phyloP scores from a whole-genome alignment of 2,113 vertebrate genomes.

The Passer montanus region DNA sequence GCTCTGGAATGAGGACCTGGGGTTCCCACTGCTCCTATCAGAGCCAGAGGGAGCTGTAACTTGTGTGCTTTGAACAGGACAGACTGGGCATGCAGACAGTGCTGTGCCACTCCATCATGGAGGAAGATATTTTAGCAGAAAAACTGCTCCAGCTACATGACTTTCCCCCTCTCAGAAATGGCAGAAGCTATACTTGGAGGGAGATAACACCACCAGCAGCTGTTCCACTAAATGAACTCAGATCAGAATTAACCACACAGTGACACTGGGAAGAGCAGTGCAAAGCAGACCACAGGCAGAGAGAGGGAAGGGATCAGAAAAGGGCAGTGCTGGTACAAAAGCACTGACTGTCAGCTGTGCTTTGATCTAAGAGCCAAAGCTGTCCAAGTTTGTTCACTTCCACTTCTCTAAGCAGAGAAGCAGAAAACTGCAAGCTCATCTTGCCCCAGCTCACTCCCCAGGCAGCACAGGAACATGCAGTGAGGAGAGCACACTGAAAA shows the following conservation, averaged over 20 bases:
- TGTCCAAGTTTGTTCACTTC: conserved; percentile 8
- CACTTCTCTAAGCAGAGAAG: not conserved
- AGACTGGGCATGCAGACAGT: not conserved
- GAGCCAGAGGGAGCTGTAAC: not conserved
- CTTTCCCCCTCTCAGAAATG: not conserved
- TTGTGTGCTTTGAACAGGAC: not conserved
- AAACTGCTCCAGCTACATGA: not conserved
- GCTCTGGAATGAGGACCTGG: not conserved
- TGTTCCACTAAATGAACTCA: not conserved
- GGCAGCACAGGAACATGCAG: not conserved
- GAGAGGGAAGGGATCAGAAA: not conserved
- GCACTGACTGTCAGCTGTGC: not conserved
- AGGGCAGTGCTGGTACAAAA: not conserved
- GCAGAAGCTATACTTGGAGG: not conserved
- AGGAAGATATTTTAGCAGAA: not conserved
- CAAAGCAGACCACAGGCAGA: not conserved
- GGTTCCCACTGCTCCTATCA: not conserved
- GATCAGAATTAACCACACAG: not conserved
- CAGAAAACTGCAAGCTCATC: conserved; percentile 45
- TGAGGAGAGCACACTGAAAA: not conserved
- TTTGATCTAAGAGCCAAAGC: conserved; percentile 35
- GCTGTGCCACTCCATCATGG: not conserved
- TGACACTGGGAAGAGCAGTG: not conserved
- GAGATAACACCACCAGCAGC: not conserved
- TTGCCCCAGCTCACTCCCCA: not conserved